Base-by-base conservation (phyloP, 1,140 invertebrate species). In the Diachasmimorpha longicaudata region DNA sequence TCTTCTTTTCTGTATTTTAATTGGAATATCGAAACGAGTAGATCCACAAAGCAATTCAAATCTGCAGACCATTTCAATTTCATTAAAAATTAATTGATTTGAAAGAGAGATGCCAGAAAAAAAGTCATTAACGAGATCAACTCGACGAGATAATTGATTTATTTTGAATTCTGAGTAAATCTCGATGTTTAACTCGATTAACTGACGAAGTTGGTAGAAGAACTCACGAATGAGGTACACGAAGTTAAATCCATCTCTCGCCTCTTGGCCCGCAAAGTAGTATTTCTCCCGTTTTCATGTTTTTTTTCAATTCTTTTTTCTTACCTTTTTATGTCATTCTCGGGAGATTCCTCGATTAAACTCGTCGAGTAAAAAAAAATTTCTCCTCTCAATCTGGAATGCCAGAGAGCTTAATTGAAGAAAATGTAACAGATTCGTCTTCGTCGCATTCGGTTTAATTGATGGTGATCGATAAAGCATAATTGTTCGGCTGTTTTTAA, bases 161-260 rank as follows among this genome's bases (percentile, higher is more conserved):
- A 76, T 23, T 36, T 44, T 48, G 25, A 71, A 76, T 72, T 72
- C 58, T 67, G 52, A 72, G 75, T 72, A 76, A 76, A 72, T 76
- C 69, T 76, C 37, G 39, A 72, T 68, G 39, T 52, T 76, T 70
- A 76, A 76, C 69, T 76, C 48, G 16, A 76, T 76, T 63, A 76
- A 21, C 21, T 14, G 42, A 46, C 4, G 42, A 21, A 70, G 69
- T 70, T 70, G 67, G 67, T 63, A 14, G 23, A 55, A 55, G 48
- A 55, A 23, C 9, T 6, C 58, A 63, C 58, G 58, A 63, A 63
- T 25, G 58, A 25, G 58, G 6, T 63, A 69, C 74, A 39, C n/a
- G 58, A 42, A 74, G 37, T 25, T 58, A 44, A 66, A 58, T 66
- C 55, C 37, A 39, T 73, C 37, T 63, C 72, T 67, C 39, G 39